phyloP scores from a whole-genome alignment of 2,888 invertebrate species.

The Aporophyla nigra region DNA sequence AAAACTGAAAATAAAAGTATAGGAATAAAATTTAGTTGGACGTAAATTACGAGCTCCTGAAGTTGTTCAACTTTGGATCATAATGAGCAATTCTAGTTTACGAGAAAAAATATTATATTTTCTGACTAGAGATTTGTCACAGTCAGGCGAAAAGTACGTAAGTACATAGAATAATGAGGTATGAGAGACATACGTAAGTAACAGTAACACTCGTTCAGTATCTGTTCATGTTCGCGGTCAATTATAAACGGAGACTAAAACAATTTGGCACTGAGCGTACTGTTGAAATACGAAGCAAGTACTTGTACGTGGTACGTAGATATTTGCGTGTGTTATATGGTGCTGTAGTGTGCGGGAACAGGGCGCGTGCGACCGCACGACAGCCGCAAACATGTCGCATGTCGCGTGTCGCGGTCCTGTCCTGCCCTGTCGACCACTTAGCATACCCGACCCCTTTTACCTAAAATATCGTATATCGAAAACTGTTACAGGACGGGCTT shows the following conservation, averaged over 20 bases:
- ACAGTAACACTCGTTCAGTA: slow-evolving; percentile 24
- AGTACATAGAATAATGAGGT: neutral
- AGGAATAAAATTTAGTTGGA: slow-evolving; percentile 56
- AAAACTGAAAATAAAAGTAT: slow-evolving; percentile 57
- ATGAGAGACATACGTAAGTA: slow-evolving; percentile 8
- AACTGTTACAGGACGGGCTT: slow-evolving; percentile 52
- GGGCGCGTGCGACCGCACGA: slow-evolving; percentile 67
- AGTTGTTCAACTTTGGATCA: slow-evolving; percentile 34
- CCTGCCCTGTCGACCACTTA: slow-evolving; percentile 68
- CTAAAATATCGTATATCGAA: slow-evolving; percentile 69
- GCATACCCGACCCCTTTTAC: slow-evolving; percentile 71
- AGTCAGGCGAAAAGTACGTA: neutral
- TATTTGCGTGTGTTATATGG: slow-evolving; percentile 44
- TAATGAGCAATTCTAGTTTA: slow-evolving; percentile 35
- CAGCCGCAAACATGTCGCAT: slow-evolving; percentile 74
- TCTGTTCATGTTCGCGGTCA: slow-evolving; percentile 52
- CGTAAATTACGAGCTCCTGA: slow-evolving; percentile 43
- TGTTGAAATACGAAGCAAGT: slow-evolving; percentile 36
- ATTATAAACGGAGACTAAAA: slow-evolving; percentile 57
- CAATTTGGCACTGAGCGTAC: slow-evolving; percentile 57
- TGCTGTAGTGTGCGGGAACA: slow-evolving; percentile 53
- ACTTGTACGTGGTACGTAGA: slow-evolving; percentile 32
- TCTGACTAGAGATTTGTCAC: slow-evolving; percentile 2
- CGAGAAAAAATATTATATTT: slow-evolving; percentile 20
- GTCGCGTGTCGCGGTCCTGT: slow-evolving; percentile 66